These are phyloP conservation scores for Galerucella calmariensis DNA, from an alignment of 2,888 invertebrate genomes.

Conservation along the genomic window DNA sequence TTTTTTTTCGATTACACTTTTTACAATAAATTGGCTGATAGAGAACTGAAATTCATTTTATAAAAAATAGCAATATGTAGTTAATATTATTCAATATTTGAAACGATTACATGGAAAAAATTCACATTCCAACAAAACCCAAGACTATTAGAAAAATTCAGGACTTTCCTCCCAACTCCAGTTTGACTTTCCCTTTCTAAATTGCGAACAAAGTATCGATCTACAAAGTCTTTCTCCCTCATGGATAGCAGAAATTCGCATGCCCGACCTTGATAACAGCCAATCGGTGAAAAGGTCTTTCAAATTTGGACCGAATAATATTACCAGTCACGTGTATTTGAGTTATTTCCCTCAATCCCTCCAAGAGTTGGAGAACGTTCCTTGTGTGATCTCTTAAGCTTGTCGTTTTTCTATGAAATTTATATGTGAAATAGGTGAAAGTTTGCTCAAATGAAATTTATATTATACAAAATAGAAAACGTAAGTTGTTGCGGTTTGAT, in stretches of 20 bases:
- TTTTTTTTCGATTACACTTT: no score
- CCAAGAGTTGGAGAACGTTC: neutral
- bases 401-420: neutral
- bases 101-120: neutral
- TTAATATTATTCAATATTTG: neutral
- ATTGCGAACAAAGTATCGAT: conserved; percentile 8
- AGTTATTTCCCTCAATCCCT: conserved; percentile 10
- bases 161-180: neutral
- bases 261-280: conserved; percentile 16
- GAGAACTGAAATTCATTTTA: no score
- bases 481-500: no score
- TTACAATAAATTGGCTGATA: no score
- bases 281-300: conserved; percentile 11
- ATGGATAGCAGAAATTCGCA: conserved; percentile 2
- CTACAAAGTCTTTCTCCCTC: neutral
- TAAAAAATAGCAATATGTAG: no score
- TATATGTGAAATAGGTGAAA: neutral
- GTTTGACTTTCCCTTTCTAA: conserved; percentile 18
- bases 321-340: conserved; percentile 16
- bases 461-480: no score
- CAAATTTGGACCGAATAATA: conserved; percentile 14
- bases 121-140: neutral
- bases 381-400: neutral
- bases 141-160: neutral
- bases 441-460: neutral